These are phyloP conservation scores for Beaufortia kweichowensis DNA, from an alignment of 2,113 vertebrate genomes.

Conservation along the genomic window DNA sequence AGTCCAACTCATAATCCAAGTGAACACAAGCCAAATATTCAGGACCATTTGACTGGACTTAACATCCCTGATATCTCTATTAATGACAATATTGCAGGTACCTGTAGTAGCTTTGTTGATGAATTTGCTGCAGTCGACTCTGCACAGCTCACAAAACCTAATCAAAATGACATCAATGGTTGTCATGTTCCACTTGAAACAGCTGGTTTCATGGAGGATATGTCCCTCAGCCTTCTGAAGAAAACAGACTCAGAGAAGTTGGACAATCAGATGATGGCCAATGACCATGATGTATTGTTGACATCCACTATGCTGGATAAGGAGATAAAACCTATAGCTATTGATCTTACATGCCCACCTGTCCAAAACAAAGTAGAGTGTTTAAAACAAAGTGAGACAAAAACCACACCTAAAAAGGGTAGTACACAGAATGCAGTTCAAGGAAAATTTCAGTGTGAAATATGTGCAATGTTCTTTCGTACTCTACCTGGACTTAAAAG, in stretches of 20 bases:
- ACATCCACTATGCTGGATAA: constrained; percentile 52
- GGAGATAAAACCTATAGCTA: constrained; percentile 53
- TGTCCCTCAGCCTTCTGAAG: constrained; percentile 56
- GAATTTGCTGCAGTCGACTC: neutral
- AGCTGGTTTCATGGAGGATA: constrained; percentile 55
- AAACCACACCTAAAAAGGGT: constrained; percentile 61
- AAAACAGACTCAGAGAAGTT: constrained; percentile 57
- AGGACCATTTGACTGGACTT: constrained; percentile 54
- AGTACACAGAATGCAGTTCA: constrained; percentile 55
- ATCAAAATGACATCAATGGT: constrained; percentile 54
- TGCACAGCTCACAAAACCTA: constrained; percentile 31
- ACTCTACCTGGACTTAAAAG: constrained; percentile 88
- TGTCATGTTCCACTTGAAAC: constrained; percentile 56
- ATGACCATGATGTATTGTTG: constrained; percentile 50
- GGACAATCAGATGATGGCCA: constrained; percentile 41
- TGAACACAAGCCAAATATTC: constrained; percentile 50
- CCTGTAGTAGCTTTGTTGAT: constrained; percentile 52
- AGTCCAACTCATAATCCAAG: constrained; percentile 52
- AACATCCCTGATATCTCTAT: constrained; percentile 52
- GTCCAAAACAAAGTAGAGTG: constrained; percentile 50
- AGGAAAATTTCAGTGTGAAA: constrained; percentile 79
- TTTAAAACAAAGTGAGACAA: constrained; percentile 56
- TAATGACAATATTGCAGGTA: constrained; percentile 41
- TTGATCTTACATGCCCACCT: constrained; percentile 54
- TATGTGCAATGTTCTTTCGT: constrained; percentile 86